A percentile compares a stretch with the other conserved stretches of the same genome.
These are phyloP conservation scores for Micronycteris hirsuta DNA, from an alignment of 2,113 vertebrate genomes.

Conservation along the genomic window DNA sequence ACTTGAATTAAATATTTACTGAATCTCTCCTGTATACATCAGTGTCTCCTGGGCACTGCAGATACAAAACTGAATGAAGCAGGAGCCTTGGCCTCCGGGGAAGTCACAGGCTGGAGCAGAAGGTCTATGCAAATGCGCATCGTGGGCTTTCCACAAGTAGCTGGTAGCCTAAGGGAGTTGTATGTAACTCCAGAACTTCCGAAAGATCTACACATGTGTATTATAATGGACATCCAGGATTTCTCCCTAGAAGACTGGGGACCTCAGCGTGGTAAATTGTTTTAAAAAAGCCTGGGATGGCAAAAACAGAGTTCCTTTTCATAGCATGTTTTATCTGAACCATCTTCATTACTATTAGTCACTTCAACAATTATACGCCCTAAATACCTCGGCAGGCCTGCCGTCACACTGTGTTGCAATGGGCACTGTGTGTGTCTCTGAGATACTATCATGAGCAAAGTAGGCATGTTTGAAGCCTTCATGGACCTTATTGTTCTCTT, in stretches of 20 bases:
- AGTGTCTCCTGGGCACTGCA: background rate
- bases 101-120: background rate
- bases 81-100: background rate
- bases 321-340: background rate
- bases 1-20: conserved; percentile 51
- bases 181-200: background rate
- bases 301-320: background rate
- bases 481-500: too few species aligned
- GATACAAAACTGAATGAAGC: background rate
- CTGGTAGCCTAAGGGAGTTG: background rate
- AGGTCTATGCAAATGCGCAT: background rate
- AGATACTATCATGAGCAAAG: background rate
- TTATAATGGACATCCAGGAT: background rate
- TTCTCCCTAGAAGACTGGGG: background rate
- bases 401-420: background rate
- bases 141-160: background rate
- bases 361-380: background rate
- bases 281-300: background rate
- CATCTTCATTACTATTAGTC: background rate
- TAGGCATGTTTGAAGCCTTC: background rate
- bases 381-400: background rate
- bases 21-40: background rate
- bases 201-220: background rate
- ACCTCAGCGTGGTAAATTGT: background rate
- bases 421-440: background rate